Conservation (phyloP, 2,888 invertebrate genomes). For the Branchinecta sandiegonensis region DNA sequence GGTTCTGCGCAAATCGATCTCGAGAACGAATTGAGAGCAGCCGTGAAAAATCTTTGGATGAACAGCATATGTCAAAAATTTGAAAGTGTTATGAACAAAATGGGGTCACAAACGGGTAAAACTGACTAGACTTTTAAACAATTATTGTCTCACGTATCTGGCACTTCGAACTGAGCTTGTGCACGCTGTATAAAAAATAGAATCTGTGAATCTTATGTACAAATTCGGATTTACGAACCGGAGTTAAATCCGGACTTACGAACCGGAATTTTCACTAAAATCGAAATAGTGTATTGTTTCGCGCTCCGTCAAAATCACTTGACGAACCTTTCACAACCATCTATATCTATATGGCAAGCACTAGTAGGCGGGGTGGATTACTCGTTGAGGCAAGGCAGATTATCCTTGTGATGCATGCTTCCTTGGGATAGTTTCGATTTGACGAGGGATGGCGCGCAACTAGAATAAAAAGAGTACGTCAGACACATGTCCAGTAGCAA, state of each 20-base stretch:
- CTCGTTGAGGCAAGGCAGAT: not conserved
- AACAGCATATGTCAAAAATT: too few relatives aligned
- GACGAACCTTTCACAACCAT: not conserved
- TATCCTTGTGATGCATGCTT: not conserved
- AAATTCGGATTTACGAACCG: too few relatives aligned
- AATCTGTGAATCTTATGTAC: too few relatives aligned
- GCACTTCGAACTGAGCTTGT: too few relatives aligned
- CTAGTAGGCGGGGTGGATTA: not conserved
- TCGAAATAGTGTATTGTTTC: not conserved
- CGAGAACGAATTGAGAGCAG: too few relatives aligned
- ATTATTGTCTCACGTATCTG: too few relatives aligned
- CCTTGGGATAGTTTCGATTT: slow-evolving; percentile 22
- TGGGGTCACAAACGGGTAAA: too few relatives aligned
- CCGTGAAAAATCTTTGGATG: too few relatives aligned
- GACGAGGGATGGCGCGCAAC: slow-evolving; percentile 25
- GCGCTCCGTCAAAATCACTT: not conserved
- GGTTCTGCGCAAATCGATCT: too few relatives aligned
- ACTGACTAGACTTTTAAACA: too few relatives aligned
- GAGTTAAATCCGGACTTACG: not conserved
- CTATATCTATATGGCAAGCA: not conserved
- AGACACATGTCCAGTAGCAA: not conserved
- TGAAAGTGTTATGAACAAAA: too few relatives aligned
- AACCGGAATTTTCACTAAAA: not conserved
- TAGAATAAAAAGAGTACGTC: slow-evolving; percentile 17
- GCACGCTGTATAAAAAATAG: too few relatives aligned